A percentile compares a stretch with the other conserved stretches of the same genome.
These are phyloP conservation scores for Corbicula japonica DNA, from an alignment of 2,888 invertebrate species.

Conservation along the genomic window DNA sequence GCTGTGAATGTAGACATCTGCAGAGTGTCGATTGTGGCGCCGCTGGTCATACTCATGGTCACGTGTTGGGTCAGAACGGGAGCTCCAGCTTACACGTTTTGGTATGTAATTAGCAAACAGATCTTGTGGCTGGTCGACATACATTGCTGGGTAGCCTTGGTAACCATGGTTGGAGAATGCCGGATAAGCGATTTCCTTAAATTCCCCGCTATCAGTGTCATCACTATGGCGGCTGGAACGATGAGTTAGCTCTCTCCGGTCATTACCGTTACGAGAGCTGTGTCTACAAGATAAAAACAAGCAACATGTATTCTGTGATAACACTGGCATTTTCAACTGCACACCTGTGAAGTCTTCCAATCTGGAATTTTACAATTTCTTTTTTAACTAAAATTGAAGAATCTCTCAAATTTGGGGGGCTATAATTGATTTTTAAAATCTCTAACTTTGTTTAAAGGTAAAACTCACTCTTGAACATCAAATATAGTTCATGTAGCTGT, in stretches of 20 bases:
- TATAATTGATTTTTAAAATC: no score
- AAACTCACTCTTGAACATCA: no score
- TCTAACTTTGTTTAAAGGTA: no score
- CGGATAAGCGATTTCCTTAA: constrained; percentile 34
- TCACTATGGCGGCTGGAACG: neutral
- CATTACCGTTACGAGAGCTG: no score
- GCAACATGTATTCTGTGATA: no score
- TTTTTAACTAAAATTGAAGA: no score
- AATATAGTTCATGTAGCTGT: no score
- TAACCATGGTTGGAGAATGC: constrained; percentile 54
- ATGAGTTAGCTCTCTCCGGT: constrained; percentile 7
- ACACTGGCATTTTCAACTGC: no score
- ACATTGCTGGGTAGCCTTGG: constrained; percentile 39
- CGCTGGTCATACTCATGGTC: neutral
- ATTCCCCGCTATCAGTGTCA: constrained; percentile 10
- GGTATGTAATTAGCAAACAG: constrained; percentile 40
- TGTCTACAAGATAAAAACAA: no score
- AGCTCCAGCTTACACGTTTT: constrained; percentile 39
- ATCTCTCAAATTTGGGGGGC: no score
- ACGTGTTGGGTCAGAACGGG: constrained; percentile 31
- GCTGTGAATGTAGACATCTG: neutral
- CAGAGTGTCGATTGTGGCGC: neutral
- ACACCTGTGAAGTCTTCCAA: no score
- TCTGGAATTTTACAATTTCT: no score
- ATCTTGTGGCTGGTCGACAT: constrained; percentile 39